Conservation (phyloP, 2,888 invertebrate genomes). For the Diloba caeruleocephala region DNA sequence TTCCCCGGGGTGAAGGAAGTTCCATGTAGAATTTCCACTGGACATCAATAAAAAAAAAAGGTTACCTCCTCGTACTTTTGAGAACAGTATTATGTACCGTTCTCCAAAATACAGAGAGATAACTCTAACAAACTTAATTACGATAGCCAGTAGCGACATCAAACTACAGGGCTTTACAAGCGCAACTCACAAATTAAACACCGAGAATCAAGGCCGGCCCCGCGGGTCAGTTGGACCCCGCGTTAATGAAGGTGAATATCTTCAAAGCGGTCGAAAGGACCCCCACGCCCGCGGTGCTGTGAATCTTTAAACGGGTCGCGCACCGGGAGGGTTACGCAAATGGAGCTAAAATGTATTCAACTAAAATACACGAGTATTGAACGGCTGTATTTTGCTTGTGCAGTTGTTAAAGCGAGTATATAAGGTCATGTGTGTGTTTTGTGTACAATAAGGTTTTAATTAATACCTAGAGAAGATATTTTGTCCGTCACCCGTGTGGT, state of each 20-base stretch:
- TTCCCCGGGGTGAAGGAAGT: too few species aligned
- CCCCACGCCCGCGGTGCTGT: conserved; percentile 78
- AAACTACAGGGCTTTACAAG: conserved; percentile 33
- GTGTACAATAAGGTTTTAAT: too few species aligned
- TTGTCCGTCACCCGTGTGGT: too few species aligned
- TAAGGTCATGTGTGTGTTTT: conserved; percentile 19
- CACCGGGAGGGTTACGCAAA: conserved; percentile 66
- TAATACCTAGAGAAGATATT: too few species aligned
- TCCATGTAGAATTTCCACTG: too few species aligned
- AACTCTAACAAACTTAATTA: conserved; percentile 16
- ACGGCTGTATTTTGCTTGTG: conserved; percentile 37
- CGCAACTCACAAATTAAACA: conserved; percentile 51
- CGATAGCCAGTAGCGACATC: conserved; percentile 36
- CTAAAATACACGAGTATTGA: conserved; percentile 55
- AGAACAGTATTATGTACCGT: too few species aligned
- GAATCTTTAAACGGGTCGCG: conserved; percentile 84
- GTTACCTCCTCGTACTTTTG: too few species aligned
- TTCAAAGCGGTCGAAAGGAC: conserved; percentile 82
- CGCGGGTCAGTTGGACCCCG: conserved; percentile 75
- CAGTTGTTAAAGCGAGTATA: conserved; percentile 16
- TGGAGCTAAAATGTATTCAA: conserved; percentile 70
- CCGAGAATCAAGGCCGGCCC: conserved; percentile 61
- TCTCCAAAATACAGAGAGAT: too few species aligned
- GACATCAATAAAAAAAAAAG: too few species aligned
- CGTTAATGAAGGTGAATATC: conserved; percentile 87